Conservation (phyloP, 2,888 invertebrate genomes). For the Acanthopleura granulata region DNA sequence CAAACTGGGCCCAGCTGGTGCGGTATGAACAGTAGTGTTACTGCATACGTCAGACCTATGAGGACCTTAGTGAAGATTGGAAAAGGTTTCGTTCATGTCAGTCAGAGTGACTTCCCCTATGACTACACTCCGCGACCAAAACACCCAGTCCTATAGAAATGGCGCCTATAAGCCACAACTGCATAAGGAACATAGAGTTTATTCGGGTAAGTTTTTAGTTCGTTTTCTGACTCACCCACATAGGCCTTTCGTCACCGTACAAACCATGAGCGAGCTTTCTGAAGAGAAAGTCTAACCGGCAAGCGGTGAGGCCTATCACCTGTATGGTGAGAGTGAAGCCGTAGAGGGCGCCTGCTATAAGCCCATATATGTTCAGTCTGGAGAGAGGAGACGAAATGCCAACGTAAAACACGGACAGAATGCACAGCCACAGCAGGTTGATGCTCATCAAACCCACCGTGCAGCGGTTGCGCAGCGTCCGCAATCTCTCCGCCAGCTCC, state of each 20-base stretch:
- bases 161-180: no score
- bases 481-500: constrained; percentile 34
- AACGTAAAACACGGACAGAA: constrained; percentile 45
- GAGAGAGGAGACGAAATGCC: constrained; percentile 38
- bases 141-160: no score
- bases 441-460: constrained; percentile 35
- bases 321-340: constrained; percentile 47
- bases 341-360: constrained; percentile 49
- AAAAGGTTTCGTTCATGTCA: no score
- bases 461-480: constrained; percentile 40
- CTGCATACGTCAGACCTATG: no score
- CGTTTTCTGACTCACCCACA: constrained; percentile 35
- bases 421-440: constrained; percentile 43
- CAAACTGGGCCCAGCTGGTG: no score
- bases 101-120: no score
- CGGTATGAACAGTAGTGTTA: no score
- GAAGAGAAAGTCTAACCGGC: constrained; percentile 38
- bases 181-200: no score
- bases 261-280: constrained; percentile 32
- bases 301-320: constrained; percentile 44
- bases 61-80: no score
- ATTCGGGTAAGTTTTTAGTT: no score
- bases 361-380: constrained; percentile 46
- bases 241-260: constrained; percentile 35
- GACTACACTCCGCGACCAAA: no score